These are phyloP conservation scores for Sinohyriopsis cumingii DNA, from an alignment of 2,888 invertebrate species.

Conservation along the genomic window DNA sequence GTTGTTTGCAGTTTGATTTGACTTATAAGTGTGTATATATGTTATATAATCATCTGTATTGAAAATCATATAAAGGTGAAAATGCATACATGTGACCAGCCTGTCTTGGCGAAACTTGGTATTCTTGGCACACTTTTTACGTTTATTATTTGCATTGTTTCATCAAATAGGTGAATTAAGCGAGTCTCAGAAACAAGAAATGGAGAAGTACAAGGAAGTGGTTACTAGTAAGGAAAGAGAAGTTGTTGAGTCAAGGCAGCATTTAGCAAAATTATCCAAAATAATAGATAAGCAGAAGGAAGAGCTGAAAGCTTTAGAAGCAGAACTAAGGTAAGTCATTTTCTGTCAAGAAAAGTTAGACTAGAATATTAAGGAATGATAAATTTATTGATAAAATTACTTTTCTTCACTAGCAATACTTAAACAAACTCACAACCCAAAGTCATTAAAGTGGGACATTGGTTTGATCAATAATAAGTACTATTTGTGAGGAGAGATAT, in stretches of 20 bases:
- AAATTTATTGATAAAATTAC: neutral
- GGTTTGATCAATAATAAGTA: no score
- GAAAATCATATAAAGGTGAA: neutral
- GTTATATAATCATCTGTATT: neutral
- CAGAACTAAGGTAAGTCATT: slow-evolving; percentile 60
- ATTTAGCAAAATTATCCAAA: slow-evolving; percentile 69
- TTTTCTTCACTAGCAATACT: neutral
- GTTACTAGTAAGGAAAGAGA: slow-evolving; percentile 62
- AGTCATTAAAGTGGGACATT: no score
- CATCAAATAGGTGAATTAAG: slow-evolving; percentile 65
- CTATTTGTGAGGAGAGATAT: no score
- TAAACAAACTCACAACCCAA: no score
- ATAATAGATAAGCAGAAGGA: slow-evolving; percentile 69
- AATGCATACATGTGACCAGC: no score
- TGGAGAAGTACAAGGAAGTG: slow-evolving; percentile 63
- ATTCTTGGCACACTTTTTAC: no score
- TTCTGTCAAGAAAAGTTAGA: neutral
- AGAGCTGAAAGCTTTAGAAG: slow-evolving; percentile 57
- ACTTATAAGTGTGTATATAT: neutral
- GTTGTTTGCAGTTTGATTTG: no score
- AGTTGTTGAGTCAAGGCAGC: slow-evolving; percentile 63
- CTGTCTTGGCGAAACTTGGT: no score
- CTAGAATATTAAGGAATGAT: neutral
- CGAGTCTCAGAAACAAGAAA: slow-evolving; percentile 69
- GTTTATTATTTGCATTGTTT: no score